Conservation (phyloP, 2,113 vertebrate genomes). For the Athene noctua region DNA sequence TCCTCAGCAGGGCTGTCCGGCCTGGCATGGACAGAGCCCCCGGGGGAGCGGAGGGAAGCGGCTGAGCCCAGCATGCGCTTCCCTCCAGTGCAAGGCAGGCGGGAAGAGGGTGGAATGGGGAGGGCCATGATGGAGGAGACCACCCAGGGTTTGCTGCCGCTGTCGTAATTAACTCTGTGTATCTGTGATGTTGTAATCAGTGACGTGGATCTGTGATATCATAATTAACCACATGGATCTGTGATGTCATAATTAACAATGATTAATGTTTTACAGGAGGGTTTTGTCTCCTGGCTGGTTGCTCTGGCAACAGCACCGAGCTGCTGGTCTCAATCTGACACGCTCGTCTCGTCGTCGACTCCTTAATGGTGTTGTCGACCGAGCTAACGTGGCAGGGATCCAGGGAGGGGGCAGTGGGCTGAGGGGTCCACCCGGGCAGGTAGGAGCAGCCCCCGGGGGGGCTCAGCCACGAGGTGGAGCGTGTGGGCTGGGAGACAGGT, state of each 20-base stretch:
- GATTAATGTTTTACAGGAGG: constrained; percentile 36
- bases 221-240: background rate
- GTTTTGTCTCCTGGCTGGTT: constrained; percentile 31
- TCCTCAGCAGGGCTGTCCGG: fast-evolving
- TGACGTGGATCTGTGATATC: background rate
- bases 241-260: constrained; percentile 46
- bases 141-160: background rate
- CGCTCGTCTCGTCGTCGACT: background rate
- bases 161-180: background rate
- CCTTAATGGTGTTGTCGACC: background rate
- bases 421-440: fast-evolving
- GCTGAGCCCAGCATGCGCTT: fast-evolving
- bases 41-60: background rate
- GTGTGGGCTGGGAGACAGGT: background rate
- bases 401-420: background rate
- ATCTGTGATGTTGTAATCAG: background rate
- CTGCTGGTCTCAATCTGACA: constrained; percentile 32
- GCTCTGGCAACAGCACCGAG: background rate
- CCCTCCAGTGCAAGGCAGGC: fast-evolving
- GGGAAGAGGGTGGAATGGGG: background rate
- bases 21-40: background rate
- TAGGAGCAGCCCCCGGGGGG: background rate
- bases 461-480: fast-evolving
- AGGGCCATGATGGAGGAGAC: background rate
- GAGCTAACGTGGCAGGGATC: background rate